Conservation (phyloP, 1,140 invertebrate species). For the Trachymyrmex septentrionalis region DNA sequence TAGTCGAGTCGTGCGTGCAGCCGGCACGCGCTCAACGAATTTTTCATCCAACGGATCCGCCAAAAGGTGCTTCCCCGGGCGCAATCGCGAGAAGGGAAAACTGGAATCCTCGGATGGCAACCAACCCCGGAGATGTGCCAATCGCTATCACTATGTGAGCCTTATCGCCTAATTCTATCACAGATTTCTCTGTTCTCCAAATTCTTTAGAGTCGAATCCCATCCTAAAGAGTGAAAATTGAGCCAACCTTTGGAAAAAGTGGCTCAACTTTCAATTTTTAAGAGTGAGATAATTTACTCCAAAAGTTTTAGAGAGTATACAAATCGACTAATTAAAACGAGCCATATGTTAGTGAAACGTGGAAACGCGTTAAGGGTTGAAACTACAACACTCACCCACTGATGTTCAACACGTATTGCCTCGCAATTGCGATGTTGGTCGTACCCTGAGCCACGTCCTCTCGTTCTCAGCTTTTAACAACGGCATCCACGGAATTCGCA, state of each 20-base stretch:
- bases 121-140: not conserved
- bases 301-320: no score
- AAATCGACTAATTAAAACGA: not conserved
- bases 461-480: not conserved
- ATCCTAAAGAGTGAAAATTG: no score
- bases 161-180: conserved; percentile 10
- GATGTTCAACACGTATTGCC: not conserved
- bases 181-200: no score
- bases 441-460: not conserved
- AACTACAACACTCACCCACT: not conserved
- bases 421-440: not conserved
- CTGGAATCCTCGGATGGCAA: conserved; percentile 43
- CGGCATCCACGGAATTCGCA: conserved; percentile 10
- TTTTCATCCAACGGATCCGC: conserved; percentile 81
- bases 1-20: conserved; percentile 76
- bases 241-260: no score
- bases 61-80: conserved; percentile 38
- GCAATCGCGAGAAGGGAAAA: conserved; percentile 30
- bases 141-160: not conserved
- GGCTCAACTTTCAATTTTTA: no score
- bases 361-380: not conserved
- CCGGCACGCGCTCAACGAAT: conserved; percentile 83
- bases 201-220: no score
- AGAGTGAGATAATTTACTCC: no score
- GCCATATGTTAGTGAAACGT: no score